Base-by-base conservation (phyloP, 2,113 vertebrate species). In the Spea multiplicata region DNA sequence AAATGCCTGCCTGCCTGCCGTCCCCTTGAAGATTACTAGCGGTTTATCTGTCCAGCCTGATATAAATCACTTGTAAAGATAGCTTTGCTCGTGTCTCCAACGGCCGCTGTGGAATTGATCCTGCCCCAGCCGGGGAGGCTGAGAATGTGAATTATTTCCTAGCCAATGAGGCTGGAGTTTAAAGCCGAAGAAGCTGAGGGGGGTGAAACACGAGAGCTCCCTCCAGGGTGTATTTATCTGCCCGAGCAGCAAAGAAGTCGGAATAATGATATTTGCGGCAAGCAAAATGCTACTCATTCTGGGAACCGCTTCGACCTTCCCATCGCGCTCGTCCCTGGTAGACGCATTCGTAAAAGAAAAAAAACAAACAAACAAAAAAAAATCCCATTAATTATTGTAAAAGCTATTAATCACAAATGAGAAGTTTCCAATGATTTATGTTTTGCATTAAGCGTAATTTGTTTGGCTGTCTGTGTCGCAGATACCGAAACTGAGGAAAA, bases 31-130 rank as follows among this genome's bases (percentile, higher is more conserved):
- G 47, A 86, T 85, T 76, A 86, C 74, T 82, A 78, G 76, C 50
- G 75, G 46, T 87, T 87, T 84, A 57, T 86, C 81, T 84, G 53
- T 66, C 78, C 80, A 64, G 74, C 81, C 84, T 75, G 16, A 75
- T 77, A 86, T 76, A 85, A 86, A 85, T 83, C 76, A 73, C 50
- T 62, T 13, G 47, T 62, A 83, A 84, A 84, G 83, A 44, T 77
- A 71, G 76, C 76, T 88, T 84, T 85, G 47, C 69, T 64, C 65
- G 14, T 82, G 52, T 74, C 74, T 88, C 70, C 73, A 67, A 82
- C 67, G 76, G 66, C 3, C 77, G 16, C 9, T 57, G 71, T 72
- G 0, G 0, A 85, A 71, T 3, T 66, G 71, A 76, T 84, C 44
- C 73, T 80, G 49, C 47, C 16, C 44, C 55, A 81, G 76, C 65